Evolutionary conservation across 2,797 vertebrate species (phyloP).

Genomic region (Clarias platycephalus): DNA sequence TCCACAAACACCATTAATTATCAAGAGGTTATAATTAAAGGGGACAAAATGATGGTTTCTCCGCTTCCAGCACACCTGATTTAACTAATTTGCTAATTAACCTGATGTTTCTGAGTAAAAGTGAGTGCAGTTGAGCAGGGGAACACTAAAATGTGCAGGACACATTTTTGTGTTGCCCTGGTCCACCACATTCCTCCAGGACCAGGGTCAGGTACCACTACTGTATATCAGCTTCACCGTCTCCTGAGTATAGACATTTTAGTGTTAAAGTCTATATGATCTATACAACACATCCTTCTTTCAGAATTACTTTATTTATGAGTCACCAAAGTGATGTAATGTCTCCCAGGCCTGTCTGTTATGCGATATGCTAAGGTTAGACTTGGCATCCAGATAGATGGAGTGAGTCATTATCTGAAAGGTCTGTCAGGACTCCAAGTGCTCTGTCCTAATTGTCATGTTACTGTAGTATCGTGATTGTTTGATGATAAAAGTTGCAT

Average conservation of each 20-base stretch:
- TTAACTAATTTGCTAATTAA: too few species aligned
- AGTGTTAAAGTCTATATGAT: background rate
- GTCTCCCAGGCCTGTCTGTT: background rate
- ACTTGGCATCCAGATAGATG: background rate
- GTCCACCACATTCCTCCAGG: too few species aligned
- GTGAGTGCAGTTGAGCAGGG: too few species aligned
- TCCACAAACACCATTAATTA: too few species aligned
- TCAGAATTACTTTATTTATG: background rate
- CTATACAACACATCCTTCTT: background rate
- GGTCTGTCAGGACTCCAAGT: background rate
- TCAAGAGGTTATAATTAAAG: too few species aligned
- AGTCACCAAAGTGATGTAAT: background rate
- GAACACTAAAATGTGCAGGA: too few species aligned
- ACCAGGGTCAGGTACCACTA: too few species aligned
- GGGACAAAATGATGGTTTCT: too few species aligned
- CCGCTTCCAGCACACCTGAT: too few species aligned
- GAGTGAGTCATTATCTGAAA: conserved; percentile 35
- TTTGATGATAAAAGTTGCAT: conserved; percentile 29
- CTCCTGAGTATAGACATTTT: background rate
- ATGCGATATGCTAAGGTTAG: background rate
- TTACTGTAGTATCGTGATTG: conserved; percentile 1
- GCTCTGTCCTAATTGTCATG: conserved; percentile 34
- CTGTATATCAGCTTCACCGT: too few species aligned
- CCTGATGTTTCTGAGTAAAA: too few species aligned
- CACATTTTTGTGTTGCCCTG: too few species aligned